Evolutionary conservation across 2,113 vertebrate species (phyloP), one percentile per base, ranked within the genome.

Genomic region (Scopus umbretta): DNA sequence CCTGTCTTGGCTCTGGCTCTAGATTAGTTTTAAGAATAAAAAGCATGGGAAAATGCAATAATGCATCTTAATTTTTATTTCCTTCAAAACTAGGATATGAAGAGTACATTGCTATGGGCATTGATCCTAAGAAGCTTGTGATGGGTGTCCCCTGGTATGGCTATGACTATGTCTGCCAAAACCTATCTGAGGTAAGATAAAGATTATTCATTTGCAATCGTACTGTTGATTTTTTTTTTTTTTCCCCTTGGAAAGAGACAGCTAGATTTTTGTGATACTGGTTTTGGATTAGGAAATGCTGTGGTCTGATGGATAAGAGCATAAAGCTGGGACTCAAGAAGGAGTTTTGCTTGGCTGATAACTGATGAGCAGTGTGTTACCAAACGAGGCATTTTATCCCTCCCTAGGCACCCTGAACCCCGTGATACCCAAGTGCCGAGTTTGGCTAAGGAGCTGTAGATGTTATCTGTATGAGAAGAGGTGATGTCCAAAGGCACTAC

Each of bases 91-190:
- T 97, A 99, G 99, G 96, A 26, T 99, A 99, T 93, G 97, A 98
- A 62, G 96, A 99, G 13, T 99, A 99, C 96, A 97, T 99, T 86
- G 82, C 90, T 63, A 95, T 99, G 96, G 98, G 98, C 38, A 99
- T 99, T 68, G 97, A 98, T 85, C 98, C 98, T 40, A 98, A 98
- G 95, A 99, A 99, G 95, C 97, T 99, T 36, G 98, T 99, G 84
- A 99, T 99, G 99, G 99, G 99, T 7, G 94, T 99, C 73, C 99
- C 99, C 5, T 99, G 99, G 99, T 99, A 99, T n/a, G 99, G 99
- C 68, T 99, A 99, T 94, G 99, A 99, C 97, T 99, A 99, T 66
- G 80, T 95, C 36, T 99, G 99, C 90, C 95, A 99, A 79, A 97
- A 98, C 72, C 94, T 99, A 10, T 98, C 98, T 40, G 74, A 97